These are phyloP conservation scores for Bedellia somnulentella DNA, from an alignment of 2,888 invertebrate genomes.

Conservation along the genomic window DNA sequence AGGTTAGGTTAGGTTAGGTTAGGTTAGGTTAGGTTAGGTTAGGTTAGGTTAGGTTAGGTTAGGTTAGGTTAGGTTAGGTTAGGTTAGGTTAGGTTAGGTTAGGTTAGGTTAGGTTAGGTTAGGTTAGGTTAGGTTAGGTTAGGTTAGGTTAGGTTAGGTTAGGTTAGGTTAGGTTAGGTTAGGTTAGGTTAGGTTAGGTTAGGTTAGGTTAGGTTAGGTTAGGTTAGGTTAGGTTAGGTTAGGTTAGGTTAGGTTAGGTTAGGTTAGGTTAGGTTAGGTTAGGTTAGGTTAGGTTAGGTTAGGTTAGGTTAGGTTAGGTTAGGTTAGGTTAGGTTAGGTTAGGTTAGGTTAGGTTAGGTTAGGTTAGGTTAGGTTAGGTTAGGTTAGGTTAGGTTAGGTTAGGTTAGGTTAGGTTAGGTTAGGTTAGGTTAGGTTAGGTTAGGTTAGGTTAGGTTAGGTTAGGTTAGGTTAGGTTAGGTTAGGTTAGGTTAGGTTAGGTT, in stretches of 20 bases:
- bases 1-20: constrained; percentile 5
- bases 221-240: constrained; percentile 8
- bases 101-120: constrained; percentile 8
- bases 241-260: constrained; percentile 6
- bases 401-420: constrained; percentile 8
- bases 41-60: constrained; percentile 7
- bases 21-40: constrained; percentile 7
- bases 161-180: constrained; percentile 5
- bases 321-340: constrained; percentile 8
- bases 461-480: constrained; percentile 6
- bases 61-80: constrained; percentile 3
- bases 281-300: constrained; percentile 8
- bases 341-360: constrained; percentile 8
- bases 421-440: constrained; percentile 8
- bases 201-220: constrained; percentile 7
- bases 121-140: constrained; percentile 6
- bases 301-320: constrained; percentile 8
- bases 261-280: constrained; percentile 7
- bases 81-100: constrained; percentile 7
- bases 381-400: constrained; percentile 6
- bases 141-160: constrained; percentile 8
- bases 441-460: constrained; percentile 6
- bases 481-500: constrained; percentile 5
- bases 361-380: constrained; percentile 7
- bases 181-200: constrained; percentile 6